Conservation (phyloP, 1,140 invertebrate genomes). For the Rhopalosiphum padi region DNA sequence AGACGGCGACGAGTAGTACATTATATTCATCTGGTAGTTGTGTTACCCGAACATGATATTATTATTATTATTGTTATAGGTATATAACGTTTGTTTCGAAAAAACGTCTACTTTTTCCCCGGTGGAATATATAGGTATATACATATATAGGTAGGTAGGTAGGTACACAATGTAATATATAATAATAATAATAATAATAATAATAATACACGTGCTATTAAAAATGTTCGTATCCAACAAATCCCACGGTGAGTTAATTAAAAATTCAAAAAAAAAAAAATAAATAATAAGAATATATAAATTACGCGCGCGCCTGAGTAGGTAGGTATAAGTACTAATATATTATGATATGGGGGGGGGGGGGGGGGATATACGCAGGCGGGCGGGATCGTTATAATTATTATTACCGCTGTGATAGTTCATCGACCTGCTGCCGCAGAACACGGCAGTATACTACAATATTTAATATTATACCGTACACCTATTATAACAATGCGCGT, state of each 20-base stretch:
- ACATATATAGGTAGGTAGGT: neutral
- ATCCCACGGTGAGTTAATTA: constrained; percentile 55
- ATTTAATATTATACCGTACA: neutral
- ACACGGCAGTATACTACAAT: neutral
- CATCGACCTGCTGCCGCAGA: constrained; percentile 63
- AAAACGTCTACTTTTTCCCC: neutral
- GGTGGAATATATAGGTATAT: neutral
- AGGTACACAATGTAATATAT: neutral
- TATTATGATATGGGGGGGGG: neutral
- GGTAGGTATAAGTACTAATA: neutral
- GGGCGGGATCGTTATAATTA: constrained; percentile 35
- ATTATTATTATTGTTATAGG: neutral
- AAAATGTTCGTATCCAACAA: constrained; percentile 1
- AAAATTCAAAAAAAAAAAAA: constrained; percentile 20
- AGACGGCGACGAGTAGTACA: neutral
- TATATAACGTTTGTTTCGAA: neutral
- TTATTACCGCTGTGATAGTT: constrained; percentile 60
- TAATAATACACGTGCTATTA: neutral
- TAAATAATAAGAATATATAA: neutral
- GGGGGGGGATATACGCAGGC: neutral
- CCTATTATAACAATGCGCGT: neutral
- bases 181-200: constrained; percentile 7
- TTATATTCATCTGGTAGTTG: neutral
- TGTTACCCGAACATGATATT: neutral
- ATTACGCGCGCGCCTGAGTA: neutral